Evolutionary conservation across 2,113 vertebrate genomes (phyloP).

Genomic region (Amphilophus citrinellus): DNA sequence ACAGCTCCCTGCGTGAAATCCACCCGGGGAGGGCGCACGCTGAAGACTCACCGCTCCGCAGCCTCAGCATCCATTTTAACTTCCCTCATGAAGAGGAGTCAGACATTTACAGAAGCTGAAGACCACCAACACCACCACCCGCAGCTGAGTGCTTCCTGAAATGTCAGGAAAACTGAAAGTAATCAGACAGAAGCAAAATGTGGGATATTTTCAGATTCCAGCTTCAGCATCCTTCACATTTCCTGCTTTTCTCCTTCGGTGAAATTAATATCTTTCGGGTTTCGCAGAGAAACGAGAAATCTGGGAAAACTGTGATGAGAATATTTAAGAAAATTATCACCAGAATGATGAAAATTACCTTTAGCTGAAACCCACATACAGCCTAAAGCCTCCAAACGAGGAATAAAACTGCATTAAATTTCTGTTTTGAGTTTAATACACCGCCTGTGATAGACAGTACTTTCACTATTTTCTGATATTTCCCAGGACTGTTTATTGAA

Average conservation of each 20-base stretch:
- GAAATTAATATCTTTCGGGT: not conserved
- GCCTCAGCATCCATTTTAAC: conserved; percentile 63
- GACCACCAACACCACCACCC: not conserved
- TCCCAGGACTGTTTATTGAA: not conserved
- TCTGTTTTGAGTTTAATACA: not conserved
- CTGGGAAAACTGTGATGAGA: not conserved
- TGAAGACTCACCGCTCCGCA: not conserved
- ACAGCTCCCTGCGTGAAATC: conserved; percentile 29
- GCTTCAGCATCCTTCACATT: not conserved
- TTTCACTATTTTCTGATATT: not conserved
- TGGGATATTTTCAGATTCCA: not conserved
- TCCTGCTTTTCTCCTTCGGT: not conserved
- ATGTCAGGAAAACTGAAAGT: not conserved
- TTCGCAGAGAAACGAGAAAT: not conserved
- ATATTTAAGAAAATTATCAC: not conserved
- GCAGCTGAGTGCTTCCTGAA: not conserved
- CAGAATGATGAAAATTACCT: too few relatives aligned
- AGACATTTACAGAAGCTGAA: not conserved
- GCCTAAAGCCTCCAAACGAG: too few relatives aligned
- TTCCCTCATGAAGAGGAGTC: not conserved
- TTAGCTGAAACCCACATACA: too few relatives aligned
- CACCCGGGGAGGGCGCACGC: conserved; percentile 5
- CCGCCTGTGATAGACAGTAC: not conserved
- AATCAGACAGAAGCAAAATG: not conserved
- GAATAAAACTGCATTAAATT: too few relatives aligned